A percentile compares a stretch with the other conserved stretches of the same genome.
These are phyloP conservation scores for Zingel zingel DNA, from an alignment of 2,113 vertebrate species.

Conservation along the genomic window DNA sequence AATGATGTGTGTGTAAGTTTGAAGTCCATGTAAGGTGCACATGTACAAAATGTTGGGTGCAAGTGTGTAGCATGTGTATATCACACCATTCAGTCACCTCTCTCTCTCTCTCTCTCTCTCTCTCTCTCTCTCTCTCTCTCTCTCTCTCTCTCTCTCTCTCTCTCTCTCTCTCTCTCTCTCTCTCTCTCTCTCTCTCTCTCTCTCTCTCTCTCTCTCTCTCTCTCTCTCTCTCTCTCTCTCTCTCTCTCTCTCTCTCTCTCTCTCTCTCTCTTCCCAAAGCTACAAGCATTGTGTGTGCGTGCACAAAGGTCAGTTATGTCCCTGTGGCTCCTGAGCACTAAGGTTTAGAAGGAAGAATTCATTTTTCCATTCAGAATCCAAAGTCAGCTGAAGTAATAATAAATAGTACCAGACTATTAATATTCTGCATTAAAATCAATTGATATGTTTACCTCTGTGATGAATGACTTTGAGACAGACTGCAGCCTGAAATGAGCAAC, in stretches of 20 bases:
- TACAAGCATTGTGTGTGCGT: conserved; percentile 24
- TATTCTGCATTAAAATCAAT: conserved; percentile 20
- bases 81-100: conserved; percentile 16
- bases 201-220: no score
- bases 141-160: no score
- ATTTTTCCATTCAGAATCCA: conserved; percentile 58
- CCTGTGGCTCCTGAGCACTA: conserved; percentile 39
- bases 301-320: conserved; percentile 50
- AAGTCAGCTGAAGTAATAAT: conserved; percentile 11
- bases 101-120: no score
- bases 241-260: no score
- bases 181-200: no score
- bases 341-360: conserved; percentile 49
- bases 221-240: no score
- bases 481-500: not conserved
- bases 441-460: conserved; percentile 9
- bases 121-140: no score
- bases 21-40: not conserved
- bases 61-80: no score
- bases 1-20: not conserved
- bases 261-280: no score
- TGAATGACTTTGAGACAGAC: conserved; percentile 21
- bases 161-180: no score
- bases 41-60: not conserved
- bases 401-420: conserved; percentile 23